phyloP scores from a whole-genome alignment of 2,888 invertebrate species.

The Creontiades dilutus region DNA sequence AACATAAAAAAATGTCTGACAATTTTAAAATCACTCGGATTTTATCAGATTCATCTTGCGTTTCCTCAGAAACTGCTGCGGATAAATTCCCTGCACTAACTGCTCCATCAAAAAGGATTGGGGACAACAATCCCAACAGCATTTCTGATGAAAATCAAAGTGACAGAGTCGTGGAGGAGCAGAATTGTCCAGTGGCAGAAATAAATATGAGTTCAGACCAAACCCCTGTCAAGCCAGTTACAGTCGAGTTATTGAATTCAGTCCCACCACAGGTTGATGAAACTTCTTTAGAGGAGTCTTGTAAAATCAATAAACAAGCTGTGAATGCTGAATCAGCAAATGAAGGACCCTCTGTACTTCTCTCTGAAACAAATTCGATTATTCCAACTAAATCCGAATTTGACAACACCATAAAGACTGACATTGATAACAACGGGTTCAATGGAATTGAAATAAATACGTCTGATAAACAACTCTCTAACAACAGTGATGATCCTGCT shows the following conservation, averaged over 20 bases:
- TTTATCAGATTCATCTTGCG: neutral
- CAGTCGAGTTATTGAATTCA: neutral
- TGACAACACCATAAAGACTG: neutral
- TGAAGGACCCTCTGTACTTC: neutral
- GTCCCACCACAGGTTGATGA: neutral
- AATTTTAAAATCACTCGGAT: too few relatives aligned
- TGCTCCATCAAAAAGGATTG: neutral
- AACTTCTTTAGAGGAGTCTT: neutral
- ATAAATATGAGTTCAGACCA: neutral
- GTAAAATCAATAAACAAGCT: neutral
- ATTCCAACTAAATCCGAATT: neutral
- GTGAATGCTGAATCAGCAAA: neutral
- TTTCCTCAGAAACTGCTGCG: neutral
- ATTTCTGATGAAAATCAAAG: neutral
- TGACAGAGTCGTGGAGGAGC: neutral
- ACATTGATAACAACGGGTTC: neutral
- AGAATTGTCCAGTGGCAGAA: neutral
- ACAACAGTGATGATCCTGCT: neutral
- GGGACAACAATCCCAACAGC: neutral
- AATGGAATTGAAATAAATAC: neutral
- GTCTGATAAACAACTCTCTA: neutral
- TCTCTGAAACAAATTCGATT: neutral
- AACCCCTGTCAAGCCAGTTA: neutral
- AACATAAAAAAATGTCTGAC: too few relatives aligned
- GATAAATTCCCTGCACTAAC: neutral